A percentile compares a stretch with the other conserved stretches of the same genome.
Conservation (phyloP, 30 jellyfish, hydroid and myxozoan species). For the Turritopsis rubra region DNA sequence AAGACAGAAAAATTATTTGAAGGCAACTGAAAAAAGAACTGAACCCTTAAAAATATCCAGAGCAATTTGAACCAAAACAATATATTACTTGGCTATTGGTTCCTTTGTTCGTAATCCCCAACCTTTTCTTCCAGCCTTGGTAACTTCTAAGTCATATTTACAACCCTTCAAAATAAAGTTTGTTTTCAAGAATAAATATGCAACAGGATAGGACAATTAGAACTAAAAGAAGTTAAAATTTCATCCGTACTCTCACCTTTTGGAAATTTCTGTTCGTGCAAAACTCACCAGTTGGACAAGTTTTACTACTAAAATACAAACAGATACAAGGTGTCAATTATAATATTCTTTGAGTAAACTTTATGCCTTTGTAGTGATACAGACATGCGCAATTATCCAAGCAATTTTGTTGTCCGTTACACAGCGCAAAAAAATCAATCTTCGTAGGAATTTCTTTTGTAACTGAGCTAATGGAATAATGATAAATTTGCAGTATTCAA, state of each 20-base stretch:
- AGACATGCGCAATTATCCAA: too few species aligned
- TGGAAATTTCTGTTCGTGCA: conserved; percentile 90
- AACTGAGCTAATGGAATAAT: too few species aligned
- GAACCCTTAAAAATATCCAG: not conserved
- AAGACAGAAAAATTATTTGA: not conserved
- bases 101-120: conserved; percentile 80
- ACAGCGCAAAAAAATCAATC: too few species aligned
- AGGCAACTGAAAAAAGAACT: not conserved
- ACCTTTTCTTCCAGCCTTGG: conserved; percentile 91
- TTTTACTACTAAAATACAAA: conserved; percentile 49
- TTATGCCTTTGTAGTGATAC: too few species aligned
- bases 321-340: too few species aligned
- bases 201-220: not conserved
- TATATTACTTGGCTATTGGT: conserved; percentile 46
- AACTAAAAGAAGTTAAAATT: not conserved
- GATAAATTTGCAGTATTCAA: too few species aligned
- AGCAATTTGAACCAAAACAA: not conserved
- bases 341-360: too few species aligned
- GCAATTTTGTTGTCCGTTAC: too few species aligned
- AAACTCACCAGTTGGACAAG: conserved; percentile 93
- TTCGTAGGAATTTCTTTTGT: too few species aligned
- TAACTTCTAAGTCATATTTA: conserved; percentile 53
- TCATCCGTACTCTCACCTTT: conserved; percentile 35
- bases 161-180: conserved; percentile 80
- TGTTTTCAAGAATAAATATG: not conserved